phyloP scores from a whole-genome alignment of 2,113 vertebrate species.

The Gopherus evgoodei region DNA sequence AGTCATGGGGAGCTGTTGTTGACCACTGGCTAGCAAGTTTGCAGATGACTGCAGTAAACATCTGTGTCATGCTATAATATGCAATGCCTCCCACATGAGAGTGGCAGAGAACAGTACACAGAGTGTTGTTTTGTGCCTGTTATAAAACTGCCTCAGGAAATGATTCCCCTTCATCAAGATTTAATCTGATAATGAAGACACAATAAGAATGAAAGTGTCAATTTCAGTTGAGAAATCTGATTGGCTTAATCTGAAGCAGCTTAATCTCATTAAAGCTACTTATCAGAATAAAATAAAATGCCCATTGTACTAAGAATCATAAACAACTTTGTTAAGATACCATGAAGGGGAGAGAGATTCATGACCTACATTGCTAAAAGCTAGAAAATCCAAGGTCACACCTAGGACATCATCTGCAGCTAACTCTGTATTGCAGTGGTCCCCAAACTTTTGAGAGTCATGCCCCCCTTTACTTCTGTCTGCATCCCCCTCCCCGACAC shows the following conservation, averaged over 20 bases:
- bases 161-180: conserved; percentile 57
- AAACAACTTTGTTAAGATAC: conserved; percentile 5
- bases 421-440: background rate
- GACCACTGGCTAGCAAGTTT: background rate
- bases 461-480: too few species aligned
- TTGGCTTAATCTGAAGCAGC: conserved; percentile 40
- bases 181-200: conserved; percentile 62
- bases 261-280: conserved; percentile 56
- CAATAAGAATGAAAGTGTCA: conserved; percentile 63
- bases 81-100: background rate
- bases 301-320: conserved; percentile 1
- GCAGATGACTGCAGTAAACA: background rate
- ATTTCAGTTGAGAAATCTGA: conserved; percentile 67
- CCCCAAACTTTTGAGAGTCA: too few species aligned
- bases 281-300: conserved; percentile 40
- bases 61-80: background rate
- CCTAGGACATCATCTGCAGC: background rate
- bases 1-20: background rate
- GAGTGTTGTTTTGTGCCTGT: background rate
- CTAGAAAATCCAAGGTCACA: background rate
- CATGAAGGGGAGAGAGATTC: background rate
- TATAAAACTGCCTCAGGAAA: conserved; percentile 43
- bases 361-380: conserved; percentile 18
- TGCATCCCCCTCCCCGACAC: too few species aligned
- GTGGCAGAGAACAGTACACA: background rate